Evolutionary conservation across 2,888 invertebrate genomes (phyloP).

Genomic region (Pseudococcus longispinus): DNA sequence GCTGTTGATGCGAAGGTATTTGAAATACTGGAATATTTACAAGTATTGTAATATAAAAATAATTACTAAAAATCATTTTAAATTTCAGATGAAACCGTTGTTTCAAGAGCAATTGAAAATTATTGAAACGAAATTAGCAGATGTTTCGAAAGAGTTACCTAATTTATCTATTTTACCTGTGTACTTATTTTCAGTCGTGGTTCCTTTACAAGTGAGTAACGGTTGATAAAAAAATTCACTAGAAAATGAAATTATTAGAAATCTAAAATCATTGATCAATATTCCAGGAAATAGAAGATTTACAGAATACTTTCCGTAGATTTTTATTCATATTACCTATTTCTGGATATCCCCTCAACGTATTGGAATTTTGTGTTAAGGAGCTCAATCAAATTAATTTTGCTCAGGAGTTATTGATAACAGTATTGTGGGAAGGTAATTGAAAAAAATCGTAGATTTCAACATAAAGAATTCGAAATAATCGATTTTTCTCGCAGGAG

Average conservation of each 20-base stretch:
- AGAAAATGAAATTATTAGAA: neutral
- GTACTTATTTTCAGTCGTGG: slow-evolving; percentile 61
- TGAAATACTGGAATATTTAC: neutral
- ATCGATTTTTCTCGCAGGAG: slow-evolving; percentile 63
- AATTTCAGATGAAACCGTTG: slow-evolving; percentile 66
- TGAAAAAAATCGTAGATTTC: neutral
- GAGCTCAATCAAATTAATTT: slow-evolving; percentile 62
- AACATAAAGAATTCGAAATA: neutral
- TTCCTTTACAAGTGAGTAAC: slow-evolving; percentile 60
- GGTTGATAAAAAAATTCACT: neutral
- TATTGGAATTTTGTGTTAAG: slow-evolving; percentile 63
- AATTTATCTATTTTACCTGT: slow-evolving; percentile 61
- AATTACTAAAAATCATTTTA: neutral
- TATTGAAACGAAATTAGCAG: slow-evolving; percentile 66
- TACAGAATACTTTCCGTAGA: slow-evolving; percentile 59
- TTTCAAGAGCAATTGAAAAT: slow-evolving; percentile 68
- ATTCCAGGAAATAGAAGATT: slow-evolving; percentile 54
- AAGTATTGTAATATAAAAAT: slow-evolving; percentile 33
- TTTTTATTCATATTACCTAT: slow-evolving; percentile 65
- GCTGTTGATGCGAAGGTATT: slow-evolving; percentile 67
- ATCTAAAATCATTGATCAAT: neutral
- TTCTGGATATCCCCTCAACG: slow-evolving; percentile 66
- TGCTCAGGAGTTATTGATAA: slow-evolving; percentile 69
- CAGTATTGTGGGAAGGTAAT: slow-evolving; percentile 72
- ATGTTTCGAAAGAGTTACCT: slow-evolving; percentile 59